These are phyloP conservation scores for Poecilus cupreus DNA, from an alignment of 2,888 invertebrate species.

Conservation along the genomic window DNA sequence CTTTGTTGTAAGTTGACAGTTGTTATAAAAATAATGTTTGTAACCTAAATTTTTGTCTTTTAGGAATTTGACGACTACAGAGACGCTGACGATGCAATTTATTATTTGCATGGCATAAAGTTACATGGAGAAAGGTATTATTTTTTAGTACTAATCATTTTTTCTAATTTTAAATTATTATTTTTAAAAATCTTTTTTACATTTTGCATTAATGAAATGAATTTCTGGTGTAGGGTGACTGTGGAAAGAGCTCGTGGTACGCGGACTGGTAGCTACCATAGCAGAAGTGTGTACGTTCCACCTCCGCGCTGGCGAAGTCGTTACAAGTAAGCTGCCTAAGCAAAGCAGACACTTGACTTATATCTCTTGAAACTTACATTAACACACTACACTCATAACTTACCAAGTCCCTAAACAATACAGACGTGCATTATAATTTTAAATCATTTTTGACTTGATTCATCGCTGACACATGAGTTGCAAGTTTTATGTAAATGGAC, in stretches of 20 bases:
- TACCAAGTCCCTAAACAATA: not conserved
- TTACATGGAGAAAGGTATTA: conserved; percentile 94
- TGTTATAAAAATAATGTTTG: not conserved
- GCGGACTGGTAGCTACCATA: conserved; percentile 83
- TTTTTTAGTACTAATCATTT: not conserved
- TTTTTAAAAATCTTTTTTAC: too few species aligned
- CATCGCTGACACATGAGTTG: too few species aligned
- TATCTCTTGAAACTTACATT: conserved; percentile 2
- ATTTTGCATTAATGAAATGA: conserved; percentile 33
- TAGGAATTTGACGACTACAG: conserved; percentile 98
- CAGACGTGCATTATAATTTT: not conserved
- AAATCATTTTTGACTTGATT: too few species aligned
- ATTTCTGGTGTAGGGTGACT: conserved; percentile 79
- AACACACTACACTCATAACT: not conserved
- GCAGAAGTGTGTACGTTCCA: conserved; percentile 76
- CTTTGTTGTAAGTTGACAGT: conserved; percentile 88
- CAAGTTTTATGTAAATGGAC: too few species aligned
- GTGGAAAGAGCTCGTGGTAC: conserved; percentile 89
- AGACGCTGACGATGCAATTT: conserved; percentile 99
- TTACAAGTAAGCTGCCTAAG: conserved; percentile 69
- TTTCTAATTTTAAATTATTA: not conserved
- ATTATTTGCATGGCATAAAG: conserved; percentile 98
- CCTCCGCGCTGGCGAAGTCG: conserved; percentile 71
- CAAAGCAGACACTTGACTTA: conserved; percentile 46
- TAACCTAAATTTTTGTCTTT: conserved; percentile 62